Percentiles rank a stretch among this genome's conserved stretches.
Conservation (phyloP, 2,113 vertebrate species). For the Pelusios castaneus region DNA sequence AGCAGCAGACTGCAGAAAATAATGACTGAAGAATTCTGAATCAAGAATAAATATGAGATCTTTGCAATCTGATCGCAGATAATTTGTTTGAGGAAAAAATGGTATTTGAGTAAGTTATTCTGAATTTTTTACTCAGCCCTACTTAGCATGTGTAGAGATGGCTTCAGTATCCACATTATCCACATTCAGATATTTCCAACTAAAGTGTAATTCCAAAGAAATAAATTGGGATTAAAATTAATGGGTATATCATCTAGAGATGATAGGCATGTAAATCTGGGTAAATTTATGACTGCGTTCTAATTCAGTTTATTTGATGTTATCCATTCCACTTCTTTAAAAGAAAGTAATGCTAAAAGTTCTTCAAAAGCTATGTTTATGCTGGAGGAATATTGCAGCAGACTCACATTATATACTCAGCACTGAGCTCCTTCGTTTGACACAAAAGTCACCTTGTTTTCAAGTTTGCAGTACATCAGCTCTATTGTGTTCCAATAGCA, state of each 20-base stretch:
- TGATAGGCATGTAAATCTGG: constrained; percentile 5
- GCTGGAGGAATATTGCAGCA: constrained; percentile 21
- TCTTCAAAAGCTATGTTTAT: constrained; percentile 38
- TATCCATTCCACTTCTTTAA: constrained; percentile 66
- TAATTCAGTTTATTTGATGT: constrained; percentile 72
- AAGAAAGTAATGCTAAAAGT: constrained; percentile 54
- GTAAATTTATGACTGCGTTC: constrained; percentile 50
- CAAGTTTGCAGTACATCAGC: constrained; percentile 22
- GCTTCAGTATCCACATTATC: constrained; percentile 33
- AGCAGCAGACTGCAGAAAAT: constrained; percentile 46
- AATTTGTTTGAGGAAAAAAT: constrained; percentile 34
- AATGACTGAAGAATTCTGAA: constrained; percentile 34
- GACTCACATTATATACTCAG: neutral
- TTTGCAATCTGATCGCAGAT: constrained; percentile 55
- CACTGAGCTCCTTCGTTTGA: neutral
- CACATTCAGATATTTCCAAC: constrained; percentile 42
- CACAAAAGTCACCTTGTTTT: constrained; percentile 45
- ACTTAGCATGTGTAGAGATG: constrained; percentile 18
- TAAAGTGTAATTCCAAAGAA: constrained; percentile 9
- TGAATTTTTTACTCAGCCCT: constrained; percentile 22
- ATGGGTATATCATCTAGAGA: constrained; percentile 25
- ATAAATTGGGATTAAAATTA: neutral
- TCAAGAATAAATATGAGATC: constrained; percentile 43
- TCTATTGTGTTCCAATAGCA: constrained; percentile 28
- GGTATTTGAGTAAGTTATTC: neutral